Conservation (phyloP, 2,888 invertebrate species). For the Pseudanteris insignis region DNA sequence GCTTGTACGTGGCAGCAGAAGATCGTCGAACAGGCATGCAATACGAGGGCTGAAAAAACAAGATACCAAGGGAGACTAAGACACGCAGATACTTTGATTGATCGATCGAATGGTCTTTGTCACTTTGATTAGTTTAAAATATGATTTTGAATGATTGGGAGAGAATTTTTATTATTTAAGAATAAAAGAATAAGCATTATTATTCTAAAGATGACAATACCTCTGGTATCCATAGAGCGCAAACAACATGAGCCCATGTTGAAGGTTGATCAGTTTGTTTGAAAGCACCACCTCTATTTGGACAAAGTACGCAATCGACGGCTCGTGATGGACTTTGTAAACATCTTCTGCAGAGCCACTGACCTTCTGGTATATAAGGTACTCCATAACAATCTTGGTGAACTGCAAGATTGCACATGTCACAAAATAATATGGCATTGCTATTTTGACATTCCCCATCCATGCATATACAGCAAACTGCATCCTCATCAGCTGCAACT, state of each 20-base stretch:
- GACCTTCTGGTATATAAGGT: constrained; percentile 96
- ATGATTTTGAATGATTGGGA: not conserved
- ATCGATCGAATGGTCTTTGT: too few species aligned
- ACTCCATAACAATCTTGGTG: constrained; percentile 99
- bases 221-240: constrained; percentile 99
- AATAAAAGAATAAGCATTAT: not conserved
- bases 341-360: constrained; percentile 96
- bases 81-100: too few species aligned
- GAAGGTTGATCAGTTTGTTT: constrained; percentile 93
- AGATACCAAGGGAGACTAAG: too few species aligned
- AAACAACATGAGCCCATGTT: constrained; percentile 98
- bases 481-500: constrained; percentile 93
- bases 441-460: constrained; percentile 99
- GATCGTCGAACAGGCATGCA: too few species aligned
- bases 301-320: constrained; percentile 97
- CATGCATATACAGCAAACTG: constrained; percentile 98
- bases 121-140: too few species aligned
- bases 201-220: constrained; percentile 6
- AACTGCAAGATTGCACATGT: constrained; percentile 99
- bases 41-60: too few species aligned
- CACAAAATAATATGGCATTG: constrained; percentile 98
- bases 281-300: constrained; percentile 97
- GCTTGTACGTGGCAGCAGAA: too few species aligned
- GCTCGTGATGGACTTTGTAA: constrained; percentile 95
- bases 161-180: too few species aligned